Evolutionary conservation across 2,113 vertebrate species (phyloP).

Genomic region (Regulus satrapa): DNA sequence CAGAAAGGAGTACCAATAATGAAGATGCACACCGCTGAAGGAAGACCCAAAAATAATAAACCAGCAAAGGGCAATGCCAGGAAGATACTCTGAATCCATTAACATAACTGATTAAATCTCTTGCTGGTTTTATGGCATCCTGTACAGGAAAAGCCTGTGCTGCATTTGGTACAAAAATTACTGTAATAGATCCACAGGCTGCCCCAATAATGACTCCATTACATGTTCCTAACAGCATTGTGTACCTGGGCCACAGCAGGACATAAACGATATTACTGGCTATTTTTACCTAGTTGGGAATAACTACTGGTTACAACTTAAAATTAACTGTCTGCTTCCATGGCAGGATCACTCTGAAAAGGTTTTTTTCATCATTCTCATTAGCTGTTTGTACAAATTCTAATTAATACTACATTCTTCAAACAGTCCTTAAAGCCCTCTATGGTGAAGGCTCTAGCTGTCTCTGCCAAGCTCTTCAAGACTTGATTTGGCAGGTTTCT

Average conservation of each 20-base stretch:
- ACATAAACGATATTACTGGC: background rate
- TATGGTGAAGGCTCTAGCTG: background rate
- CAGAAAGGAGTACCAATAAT: background rate
- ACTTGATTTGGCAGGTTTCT: background rate
- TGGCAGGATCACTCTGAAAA: background rate
- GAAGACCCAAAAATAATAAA: background rate
- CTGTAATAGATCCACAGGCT: background rate
- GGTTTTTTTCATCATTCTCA: background rate
- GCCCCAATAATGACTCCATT: background rate
- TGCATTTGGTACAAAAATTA: background rate
- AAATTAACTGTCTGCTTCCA: background rate
- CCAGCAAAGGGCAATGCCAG: background rate
- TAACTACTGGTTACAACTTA: background rate
- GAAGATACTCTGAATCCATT: background rate
- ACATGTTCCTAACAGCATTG: background rate
- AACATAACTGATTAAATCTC: background rate
- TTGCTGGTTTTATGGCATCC: background rate
- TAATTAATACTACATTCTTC: background rate
- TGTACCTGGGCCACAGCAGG: background rate
- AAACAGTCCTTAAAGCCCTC: background rate
- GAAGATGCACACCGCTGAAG: background rate
- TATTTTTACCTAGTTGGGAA: background rate
- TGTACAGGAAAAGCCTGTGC: background rate
- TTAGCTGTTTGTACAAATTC: background rate
- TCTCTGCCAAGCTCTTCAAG: background rate